Base-by-base conservation (phyloP, 2,888 invertebrate genomes). In the Ectemnius lituratus region DNA sequence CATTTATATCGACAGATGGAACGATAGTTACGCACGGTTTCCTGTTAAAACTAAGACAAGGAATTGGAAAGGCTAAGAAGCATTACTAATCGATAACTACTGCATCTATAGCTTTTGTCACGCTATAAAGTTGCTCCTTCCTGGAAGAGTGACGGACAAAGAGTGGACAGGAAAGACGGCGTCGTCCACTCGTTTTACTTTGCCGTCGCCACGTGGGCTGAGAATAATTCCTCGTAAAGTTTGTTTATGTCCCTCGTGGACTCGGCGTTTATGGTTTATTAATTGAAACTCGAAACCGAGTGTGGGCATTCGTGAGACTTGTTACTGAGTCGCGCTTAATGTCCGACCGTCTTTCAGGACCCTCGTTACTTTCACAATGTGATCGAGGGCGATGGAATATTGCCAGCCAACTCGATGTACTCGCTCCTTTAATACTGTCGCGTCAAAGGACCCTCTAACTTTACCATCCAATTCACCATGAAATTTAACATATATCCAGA, bases 221-320 rank as follows among this genome's bases (percentile, higher is more conserved):
- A 23, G 68, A 71, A 78, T 70, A 70, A 76, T 81, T 79, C 73
- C 75, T 77, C 78, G 81, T 82, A 81, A 83, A 79, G 63, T 75
- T 81, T 78, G 81, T 81, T 82, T 83, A 82, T 79, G 63, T 71
- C 65, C 20, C 65, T 64, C 27, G 27, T 64, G 52, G 66, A 18
- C 28, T 23, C 58, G 59, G 70, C 73, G 68, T 80, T 76, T 81
- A 78, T 80, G 62, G 78, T 80, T 81, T 80, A 81, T 81, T 81
- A 80, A 81, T 81, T 81, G 81, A 81, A 80, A 81, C 70, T 59
- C 28, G 68, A 76, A 75, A 73, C 70, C 58, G 49, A 20, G 46
- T 61, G 18, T 60, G 66, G 28, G 58, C 69, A 45, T 27, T 56
- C 67, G 52, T 61, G 57, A 16, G 27, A 52, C 71, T 62, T 62